Conservation (phyloP, 2,113 vertebrate genomes). For the Ailurus styani region DNA sequence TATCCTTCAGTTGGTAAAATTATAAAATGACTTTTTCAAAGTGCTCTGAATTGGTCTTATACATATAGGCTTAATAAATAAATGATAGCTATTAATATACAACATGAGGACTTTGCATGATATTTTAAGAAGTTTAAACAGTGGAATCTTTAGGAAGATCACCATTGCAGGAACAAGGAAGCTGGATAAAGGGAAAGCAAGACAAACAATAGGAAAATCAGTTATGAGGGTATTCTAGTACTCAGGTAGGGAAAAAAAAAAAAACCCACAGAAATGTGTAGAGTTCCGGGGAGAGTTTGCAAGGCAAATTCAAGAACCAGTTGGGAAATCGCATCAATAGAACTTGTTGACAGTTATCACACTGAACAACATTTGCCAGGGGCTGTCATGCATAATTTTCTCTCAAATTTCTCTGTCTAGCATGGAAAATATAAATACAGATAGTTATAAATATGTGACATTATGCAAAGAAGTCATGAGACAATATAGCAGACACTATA, state of each 20-base stretch:
- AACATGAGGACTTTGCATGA: background rate
- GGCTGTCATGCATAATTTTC: background rate
- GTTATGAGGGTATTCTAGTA: background rate
- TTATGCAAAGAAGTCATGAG: background rate
- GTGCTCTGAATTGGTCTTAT: background rate
- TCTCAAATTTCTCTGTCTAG: background rate
- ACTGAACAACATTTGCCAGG: background rate
- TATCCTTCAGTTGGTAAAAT: background rate
- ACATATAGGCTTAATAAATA: background rate
- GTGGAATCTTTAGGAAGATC: background rate
- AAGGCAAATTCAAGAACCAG: background rate
- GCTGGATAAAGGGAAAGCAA: background rate
- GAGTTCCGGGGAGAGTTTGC: background rate
- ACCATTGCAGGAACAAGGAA: background rate
- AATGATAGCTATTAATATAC: background rate
- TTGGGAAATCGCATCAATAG: background rate
- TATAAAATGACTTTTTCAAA: background rate
- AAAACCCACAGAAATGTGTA: background rate
- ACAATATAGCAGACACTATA: background rate
- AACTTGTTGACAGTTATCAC: background rate
- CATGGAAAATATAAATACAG: background rate
- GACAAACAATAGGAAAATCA: background rate
- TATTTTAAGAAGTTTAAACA: background rate
- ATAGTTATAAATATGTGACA: background rate
- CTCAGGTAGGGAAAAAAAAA: background rate